These are phyloP conservation scores for Halichoerus grypus DNA, from an alignment of 2,113 vertebrate genomes.

Conservation along the genomic window DNA sequence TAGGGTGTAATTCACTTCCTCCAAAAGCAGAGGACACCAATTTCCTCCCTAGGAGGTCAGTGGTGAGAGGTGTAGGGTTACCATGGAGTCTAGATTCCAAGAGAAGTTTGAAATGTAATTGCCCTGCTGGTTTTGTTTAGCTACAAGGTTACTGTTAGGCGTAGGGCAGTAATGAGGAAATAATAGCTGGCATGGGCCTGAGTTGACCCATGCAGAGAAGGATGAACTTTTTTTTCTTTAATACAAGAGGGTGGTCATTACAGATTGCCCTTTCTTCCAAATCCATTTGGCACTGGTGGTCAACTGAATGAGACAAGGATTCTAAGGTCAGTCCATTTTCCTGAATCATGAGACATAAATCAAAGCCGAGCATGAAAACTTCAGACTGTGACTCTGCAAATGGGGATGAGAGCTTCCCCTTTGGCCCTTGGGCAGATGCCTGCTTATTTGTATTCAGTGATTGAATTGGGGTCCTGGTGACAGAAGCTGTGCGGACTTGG, in stretches of 20 bases:
- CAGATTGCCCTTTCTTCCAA: background rate
- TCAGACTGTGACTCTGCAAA: conserved; percentile 19
- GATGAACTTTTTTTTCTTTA: background rate
- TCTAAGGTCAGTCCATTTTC: conserved; percentile 31
- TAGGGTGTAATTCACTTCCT: conserved; percentile 16
- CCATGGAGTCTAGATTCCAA: conserved; percentile 64
- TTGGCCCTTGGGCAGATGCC: background rate
- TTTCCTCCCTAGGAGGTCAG: conserved; percentile 77
- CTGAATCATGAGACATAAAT: background rate
- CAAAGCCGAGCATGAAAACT: background rate
- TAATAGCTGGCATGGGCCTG: background rate
- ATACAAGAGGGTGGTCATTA: background rate
- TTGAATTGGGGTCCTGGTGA: conserved; percentile 51
- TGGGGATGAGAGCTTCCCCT: background rate
- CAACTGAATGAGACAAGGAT: background rate
- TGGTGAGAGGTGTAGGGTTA: conserved; percentile 76
- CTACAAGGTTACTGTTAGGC: conserved; percentile 24
- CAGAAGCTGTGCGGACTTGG: conserved; percentile 71
- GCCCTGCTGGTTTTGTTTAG: conserved; percentile 68
- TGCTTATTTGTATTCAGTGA: conserved; percentile 79
- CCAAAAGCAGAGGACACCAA: background rate
- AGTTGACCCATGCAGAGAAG: background rate
- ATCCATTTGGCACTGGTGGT: background rate
- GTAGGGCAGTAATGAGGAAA: background rate
- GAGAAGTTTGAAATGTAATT: conserved; percentile 60